Percentiles rank a stretch among this genome's conserved stretches.
phyloP scores from a whole-genome alignment of 1,140 invertebrate species.

The Manduca sexta region DNA sequence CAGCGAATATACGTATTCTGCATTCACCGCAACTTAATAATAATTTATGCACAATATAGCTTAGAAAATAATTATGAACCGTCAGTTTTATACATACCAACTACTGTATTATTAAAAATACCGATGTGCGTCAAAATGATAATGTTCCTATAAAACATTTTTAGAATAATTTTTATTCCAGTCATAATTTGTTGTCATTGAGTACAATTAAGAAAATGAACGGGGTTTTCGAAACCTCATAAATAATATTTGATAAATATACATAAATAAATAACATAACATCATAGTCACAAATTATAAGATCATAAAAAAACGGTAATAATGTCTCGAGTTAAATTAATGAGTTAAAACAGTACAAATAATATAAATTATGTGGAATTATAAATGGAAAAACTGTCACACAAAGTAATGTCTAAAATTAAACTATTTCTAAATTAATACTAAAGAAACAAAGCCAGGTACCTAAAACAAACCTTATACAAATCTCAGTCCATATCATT shows the following conservation, averaged over 20 bases:
- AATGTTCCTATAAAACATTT: too few species aligned
- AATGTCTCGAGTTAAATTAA: not conserved
- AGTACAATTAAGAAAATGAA: conserved; percentile 1
- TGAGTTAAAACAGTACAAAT: not conserved
- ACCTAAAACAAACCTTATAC: conserved; percentile 43
- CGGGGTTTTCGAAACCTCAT: conserved; percentile 15
- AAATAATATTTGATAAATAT: not conserved
- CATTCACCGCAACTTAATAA: too few species aligned
- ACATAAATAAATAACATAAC: not conserved
- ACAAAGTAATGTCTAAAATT: conserved; percentile 20
- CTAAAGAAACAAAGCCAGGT: conserved; percentile 36
- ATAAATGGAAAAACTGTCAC: not conserved
- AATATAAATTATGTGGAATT: conserved; percentile 1
- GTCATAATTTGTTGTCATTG: too few species aligned
- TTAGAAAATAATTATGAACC: too few species aligned
- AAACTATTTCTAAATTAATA: conserved; percentile 36
- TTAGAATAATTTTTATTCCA: too few species aligned
- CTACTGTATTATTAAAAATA: too few species aligned
- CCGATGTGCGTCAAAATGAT: too few species aligned
- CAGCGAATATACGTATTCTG: too few species aligned
- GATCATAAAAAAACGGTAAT: conserved; percentile 5
- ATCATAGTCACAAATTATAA: conserved; percentile 3
- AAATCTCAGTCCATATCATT: conserved; percentile 36
- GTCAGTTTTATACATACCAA: too few species aligned
- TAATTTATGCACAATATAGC: too few species aligned